These are phyloP conservation scores for Pseudotriccus pelzelni DNA, from an alignment of 2,797 vertebrate genomes.

Conservation along the genomic window DNA sequence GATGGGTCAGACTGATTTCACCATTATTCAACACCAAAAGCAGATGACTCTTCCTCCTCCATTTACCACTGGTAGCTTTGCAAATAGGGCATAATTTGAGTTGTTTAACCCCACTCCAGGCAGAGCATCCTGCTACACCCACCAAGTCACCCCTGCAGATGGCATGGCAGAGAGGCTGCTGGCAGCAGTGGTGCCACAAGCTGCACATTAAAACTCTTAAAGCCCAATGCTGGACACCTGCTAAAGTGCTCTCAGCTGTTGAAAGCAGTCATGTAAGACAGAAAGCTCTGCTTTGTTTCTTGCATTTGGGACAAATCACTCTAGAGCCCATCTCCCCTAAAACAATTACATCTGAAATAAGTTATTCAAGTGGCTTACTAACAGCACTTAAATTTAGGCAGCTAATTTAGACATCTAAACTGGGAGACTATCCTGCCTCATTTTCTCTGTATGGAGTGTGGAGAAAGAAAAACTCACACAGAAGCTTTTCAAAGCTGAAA, in stretches of 20 bases:
- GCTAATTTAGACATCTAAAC: not conserved
- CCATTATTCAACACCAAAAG: not conserved
- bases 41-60: not conserved
- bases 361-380: not conserved
- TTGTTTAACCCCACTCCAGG: not conserved
- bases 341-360: not conserved
- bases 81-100: not conserved
- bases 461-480: not conserved
- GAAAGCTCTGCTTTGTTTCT: not conserved
- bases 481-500: not conserved
- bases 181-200: not conserved
- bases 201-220: not conserved
- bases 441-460: not conserved
- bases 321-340: not conserved
- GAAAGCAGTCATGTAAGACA: not conserved
- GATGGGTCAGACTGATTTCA: not conserved
- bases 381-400: not conserved
- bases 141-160: not conserved
- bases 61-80: not conserved
- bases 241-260: not conserved
- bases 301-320: not conserved
- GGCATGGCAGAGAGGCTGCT: not conserved
- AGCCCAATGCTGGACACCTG: not conserved
- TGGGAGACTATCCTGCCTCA: not conserved
- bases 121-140: not conserved